Conservation (phyloP, 2,888 invertebrate genomes). For the Orchesellides sinensis region DNA sequence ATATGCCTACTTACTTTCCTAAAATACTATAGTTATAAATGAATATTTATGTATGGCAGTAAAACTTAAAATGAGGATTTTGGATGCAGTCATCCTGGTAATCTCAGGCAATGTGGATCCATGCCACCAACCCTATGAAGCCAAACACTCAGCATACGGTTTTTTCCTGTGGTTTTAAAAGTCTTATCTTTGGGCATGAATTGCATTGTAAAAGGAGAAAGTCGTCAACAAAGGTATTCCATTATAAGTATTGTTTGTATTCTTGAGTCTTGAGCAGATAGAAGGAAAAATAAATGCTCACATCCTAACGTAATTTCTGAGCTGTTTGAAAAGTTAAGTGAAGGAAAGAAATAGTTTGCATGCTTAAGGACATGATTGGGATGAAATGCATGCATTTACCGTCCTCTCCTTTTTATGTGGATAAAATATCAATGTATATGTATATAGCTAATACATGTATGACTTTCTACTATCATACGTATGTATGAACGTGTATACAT, state of each 20-base stretch:
- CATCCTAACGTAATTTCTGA: background rate
- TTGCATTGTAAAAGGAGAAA: conserved; percentile 33
- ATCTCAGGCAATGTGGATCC: conserved; percentile 41
- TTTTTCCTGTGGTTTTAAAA: conserved; percentile 43
- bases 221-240: conserved; percentile 22
- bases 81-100: conserved; percentile 40
- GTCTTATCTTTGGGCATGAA: conserved; percentile 49
- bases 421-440: background rate
- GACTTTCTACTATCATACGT: too few relatives aligned
- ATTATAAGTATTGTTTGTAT: conserved; percentile 20
- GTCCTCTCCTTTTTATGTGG: background rate
- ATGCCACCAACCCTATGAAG: conserved; percentile 29
- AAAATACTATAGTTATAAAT: too few relatives aligned
- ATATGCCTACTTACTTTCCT: too few relatives aligned
- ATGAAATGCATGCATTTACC: conserved; percentile 2
- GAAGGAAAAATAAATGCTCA: background rate
- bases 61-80: conserved; percentile 45
- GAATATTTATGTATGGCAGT: background rate
- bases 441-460: too few relatives aligned
- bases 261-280: too few relatives aligned
- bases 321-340: conserved; percentile 37
- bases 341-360: conserved; percentile 54
- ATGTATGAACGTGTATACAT: background rate
- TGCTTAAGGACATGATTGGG: conserved; percentile 50
- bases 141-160: conserved; percentile 37